Percentiles rank a stretch among this genome's conserved stretches.
phyloP scores from a whole-genome alignment of 2,797 vertebrate genomes.

The Muscicapa striata region DNA sequence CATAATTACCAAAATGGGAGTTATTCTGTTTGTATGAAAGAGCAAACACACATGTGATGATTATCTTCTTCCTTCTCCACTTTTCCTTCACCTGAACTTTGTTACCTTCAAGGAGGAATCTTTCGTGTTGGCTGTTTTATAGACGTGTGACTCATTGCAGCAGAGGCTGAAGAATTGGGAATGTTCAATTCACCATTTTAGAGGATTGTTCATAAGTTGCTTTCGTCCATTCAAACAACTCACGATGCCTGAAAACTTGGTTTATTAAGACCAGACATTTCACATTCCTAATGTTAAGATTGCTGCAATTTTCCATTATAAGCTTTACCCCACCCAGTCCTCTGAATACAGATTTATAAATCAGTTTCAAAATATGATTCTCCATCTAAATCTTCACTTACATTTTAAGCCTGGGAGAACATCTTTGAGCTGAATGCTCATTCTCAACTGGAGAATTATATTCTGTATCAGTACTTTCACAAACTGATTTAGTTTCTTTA shows the following conservation, averaged over 20 bases:
- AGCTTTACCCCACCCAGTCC: conserved; percentile 49
- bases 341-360: conserved; percentile 51
- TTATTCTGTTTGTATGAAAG: background rate
- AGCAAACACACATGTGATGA: background rate
- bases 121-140: background rate
- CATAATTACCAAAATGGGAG: background rate
- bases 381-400: background rate
- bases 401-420: background rate
- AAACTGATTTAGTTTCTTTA: background rate
- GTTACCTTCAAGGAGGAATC: background rate
- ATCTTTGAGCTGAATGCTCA: background rate
- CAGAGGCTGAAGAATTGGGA: background rate
- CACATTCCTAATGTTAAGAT: conserved; percentile 57
- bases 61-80: background rate
- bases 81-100: conserved; percentile 15
- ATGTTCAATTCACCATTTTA: background rate
- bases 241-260: background rate
- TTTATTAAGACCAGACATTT: conserved; percentile 66
- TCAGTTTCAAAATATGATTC: background rate
- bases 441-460: background rate
- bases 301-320: conserved; percentile 63
- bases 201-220: conserved; percentile 20
- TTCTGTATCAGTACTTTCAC: background rate
- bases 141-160: background rate
- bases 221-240: conserved; percentile 10